Base-by-base conservation (phyloP, 2,113 vertebrate genomes). In the Pogona vitticeps region DNA sequence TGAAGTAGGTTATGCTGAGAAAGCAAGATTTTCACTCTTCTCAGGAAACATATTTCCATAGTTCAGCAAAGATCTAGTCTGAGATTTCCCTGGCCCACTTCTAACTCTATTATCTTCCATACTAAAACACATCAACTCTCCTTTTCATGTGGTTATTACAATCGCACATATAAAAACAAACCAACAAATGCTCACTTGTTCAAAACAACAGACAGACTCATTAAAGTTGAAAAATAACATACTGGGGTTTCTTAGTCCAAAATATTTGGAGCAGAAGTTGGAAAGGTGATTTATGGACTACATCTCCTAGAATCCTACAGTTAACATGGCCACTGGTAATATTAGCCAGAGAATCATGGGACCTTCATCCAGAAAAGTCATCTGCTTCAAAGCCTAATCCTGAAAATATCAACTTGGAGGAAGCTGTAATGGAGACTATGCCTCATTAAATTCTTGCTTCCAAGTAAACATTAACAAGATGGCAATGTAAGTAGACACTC, bases 401-500 rank as follows among this genome's bases (percentile, higher is more conserved):
- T 15, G 17, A 72, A 1, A 8, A 10, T 40, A 12, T 36, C 38
- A 75, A 23, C 18, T 36, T 75, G 21, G 36, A 18, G 38, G 21
- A 23, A 21, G 21, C 20, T 75, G 21, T 68, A 23, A 38, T 68
- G 21, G 77, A 61, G 10, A 36, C 6, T 63, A 65, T 65, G 77
- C 28, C 68, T 21, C 14, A 31, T 12, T 72, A 31, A 80, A 40
- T 4, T 33, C 38, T 46, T 46, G 28, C 40, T 86, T 81, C 78
- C 31, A 80, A 33, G 31, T 42, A 42, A 42, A 84, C 17, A 58
- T 42, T 15, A 75, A 75, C 42, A 59, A 36, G 20, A 15, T 33
- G 18, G 23, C 9, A 18, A 52, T 23, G 6, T 73, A 83, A 70
- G 83, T 28, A 82, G 90, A 86, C 88, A 92, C 90, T 89, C 92